Base-by-base conservation (phyloP, 2,888 invertebrate genomes). In the Dryomyza anilis region DNA sequence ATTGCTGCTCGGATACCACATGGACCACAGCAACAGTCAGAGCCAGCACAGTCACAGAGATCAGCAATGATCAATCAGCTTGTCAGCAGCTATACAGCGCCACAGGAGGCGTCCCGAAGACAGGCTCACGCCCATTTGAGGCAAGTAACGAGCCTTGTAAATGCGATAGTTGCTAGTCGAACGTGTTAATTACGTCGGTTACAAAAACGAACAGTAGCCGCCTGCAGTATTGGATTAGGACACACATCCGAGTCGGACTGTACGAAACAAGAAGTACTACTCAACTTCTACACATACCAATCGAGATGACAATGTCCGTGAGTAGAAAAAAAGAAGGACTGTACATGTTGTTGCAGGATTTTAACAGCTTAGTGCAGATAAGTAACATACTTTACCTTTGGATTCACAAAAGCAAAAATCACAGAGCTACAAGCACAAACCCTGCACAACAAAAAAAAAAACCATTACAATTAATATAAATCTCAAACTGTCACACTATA, bases 111-210 rank as follows among this genome's bases (percentile, higher is more conserved):
- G 39, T 7, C 3, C 39, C 3, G n/a, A 39, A n/a, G 39, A 39
- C 39, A 39, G 3, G 39, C n/a, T 39, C 39, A 39, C 39, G 39
- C 39, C 39, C n/a, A 12, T 39, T 2, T n/a, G 4, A 39, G 7
- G 8, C 14, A 12, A 3, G 39, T 12, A 12, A n/a, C 39, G 39
- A 39, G 39, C 3, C 39, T 5, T 50, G 50, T 2, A 14, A 21
- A 14, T 45, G 25, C n/a, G n/a, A n/a, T n/a, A n/a, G n/a, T n/a
- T n/a, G 10, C 27, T 25, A 33, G 33, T 36, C 14, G 21, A 33
- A 61, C 21, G 52, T 61, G 61, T 29, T 61, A 61, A 53, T 61
- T 61, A 61, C 50, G 21, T 33, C 29, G 46, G 48, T 14, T 39
- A 56, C 33, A 2, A 21, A 45, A 16, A n/a, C 27, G 5, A 12